phyloP scores from a whole-genome alignment of 2,113 vertebrate species.

The Leucopternis melanops region DNA sequence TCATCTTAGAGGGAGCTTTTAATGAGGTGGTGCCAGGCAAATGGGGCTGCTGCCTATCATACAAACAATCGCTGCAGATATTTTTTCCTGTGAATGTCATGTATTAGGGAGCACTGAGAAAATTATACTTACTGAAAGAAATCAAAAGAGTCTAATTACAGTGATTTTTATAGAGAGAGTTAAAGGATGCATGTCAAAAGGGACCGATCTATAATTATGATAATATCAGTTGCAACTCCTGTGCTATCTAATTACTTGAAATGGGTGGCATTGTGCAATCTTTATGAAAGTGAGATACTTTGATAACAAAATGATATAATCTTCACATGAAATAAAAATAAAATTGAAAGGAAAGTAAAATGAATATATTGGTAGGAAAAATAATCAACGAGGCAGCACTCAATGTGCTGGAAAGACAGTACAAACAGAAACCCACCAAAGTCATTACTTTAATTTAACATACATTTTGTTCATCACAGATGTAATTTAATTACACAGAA shows the following conservation, averaged over 20 bases:
- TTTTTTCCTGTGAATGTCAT: background rate
- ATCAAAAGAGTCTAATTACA: conserved; percentile 25
- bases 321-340: background rate
- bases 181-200: conserved; percentile 17
- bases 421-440: background rate
- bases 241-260: conserved; percentile 7
- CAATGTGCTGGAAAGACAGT: background rate
- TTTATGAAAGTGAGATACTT: background rate
- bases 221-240: background rate
- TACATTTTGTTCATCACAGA: background rate
- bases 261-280: background rate
- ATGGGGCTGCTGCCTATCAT: background rate
- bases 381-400: background rate
- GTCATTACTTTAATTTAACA: background rate
- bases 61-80: background rate
- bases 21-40: background rate
- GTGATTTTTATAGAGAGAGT: background rate
- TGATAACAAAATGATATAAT: conserved; percentile 4
- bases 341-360: background rate
- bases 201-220: background rate
- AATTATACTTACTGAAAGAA: conserved; percentile 1
- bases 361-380: background rate
- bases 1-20: background rate
- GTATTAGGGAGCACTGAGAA: background rate
- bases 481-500: background rate